Base-by-base conservation (phyloP, 2,888 invertebrate genomes). In the Acronicta alni region DNA sequence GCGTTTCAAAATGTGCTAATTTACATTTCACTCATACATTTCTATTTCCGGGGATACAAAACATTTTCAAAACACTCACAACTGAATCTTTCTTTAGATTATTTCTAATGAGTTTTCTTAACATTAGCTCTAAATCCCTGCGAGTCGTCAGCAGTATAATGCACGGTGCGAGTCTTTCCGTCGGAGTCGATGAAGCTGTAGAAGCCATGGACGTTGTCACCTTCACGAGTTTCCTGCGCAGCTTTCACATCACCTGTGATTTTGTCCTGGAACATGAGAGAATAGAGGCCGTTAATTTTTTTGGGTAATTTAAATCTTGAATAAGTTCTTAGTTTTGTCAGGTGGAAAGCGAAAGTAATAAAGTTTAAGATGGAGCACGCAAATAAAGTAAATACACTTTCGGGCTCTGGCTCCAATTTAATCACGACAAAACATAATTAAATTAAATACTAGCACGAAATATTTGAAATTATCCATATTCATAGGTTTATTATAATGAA, bases 171-270 rank as follows among this genome's bases (percentile, higher is more conserved):
- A 23, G 83, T 87, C 47, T 85, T 83, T 2, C 93, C 93, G 39
- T 90, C 89, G 0, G 89, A 72, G 56, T 91, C 91, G 20, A 83
- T 18, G 76, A 90, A 88, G 16, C 87, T 84, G 84, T 93, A 93
- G 85, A 77, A 92, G 0, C 93, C 93, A 0, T 73, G 77, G 3
- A 92, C 90, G 0, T 71, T 64, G 26, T 80, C 88, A 0, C 87
- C 89, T 4, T 85, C 81, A 0, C 88, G 74, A 0, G 80, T 72
- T 69, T 90, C 90, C 4, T 89, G 88, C 0, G 85, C 88, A 0
- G 87, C 77, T 57, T 90, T 90, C 2, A 77, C 75, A 71, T 91
- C 91, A 0, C 90, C 90, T 0, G 89, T 89, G 14, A 58, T 63
- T 49, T 85, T 84, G 55, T 86, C 87, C 93, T 92, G 88, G 54